Evolutionary conservation across 1,140 invertebrate genomes (phyloP).

Genomic region (Pogonognathellus flavescens): DNA sequence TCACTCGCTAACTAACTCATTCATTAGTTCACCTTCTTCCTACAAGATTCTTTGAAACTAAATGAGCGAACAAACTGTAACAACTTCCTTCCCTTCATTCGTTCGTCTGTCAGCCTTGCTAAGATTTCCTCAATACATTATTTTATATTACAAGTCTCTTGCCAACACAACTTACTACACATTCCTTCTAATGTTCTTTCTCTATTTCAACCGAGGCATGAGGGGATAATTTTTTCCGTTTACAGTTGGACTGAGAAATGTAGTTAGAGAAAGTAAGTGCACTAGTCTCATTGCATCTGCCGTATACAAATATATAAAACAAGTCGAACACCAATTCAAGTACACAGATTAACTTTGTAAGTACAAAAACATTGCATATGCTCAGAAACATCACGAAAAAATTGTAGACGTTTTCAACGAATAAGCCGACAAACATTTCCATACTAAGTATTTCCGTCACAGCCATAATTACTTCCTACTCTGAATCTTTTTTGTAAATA

Average conservation of each 20-base stretch:
- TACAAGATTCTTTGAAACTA: background rate
- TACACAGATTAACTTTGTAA: background rate
- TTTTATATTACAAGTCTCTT: background rate
- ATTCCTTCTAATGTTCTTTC: background rate
- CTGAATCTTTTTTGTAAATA: background rate
- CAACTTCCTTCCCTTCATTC: conserved; percentile 31
- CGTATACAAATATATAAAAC: background rate
- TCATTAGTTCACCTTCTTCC: conserved; percentile 36
- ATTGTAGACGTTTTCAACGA: background rate
- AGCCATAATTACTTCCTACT: conserved; percentile 33
- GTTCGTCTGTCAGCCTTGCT: background rate
- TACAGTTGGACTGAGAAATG: no score
- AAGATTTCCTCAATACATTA: conserved; percentile 23
- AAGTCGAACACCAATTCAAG: background rate
- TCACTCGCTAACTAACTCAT: conserved; percentile 16
- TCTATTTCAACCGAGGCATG: background rate
- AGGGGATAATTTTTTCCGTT: background rate
- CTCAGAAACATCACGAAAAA: background rate
- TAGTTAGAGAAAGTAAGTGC: no score
- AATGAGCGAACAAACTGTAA: conserved; percentile 28
- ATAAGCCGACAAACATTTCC: conserved; percentile 20
- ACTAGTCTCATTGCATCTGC: no score
- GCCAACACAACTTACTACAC: background rate
- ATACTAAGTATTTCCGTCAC: conserved; percentile 35
- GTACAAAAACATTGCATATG: no score